phyloP scores from a whole-genome alignment of 2,113 vertebrate genomes.

The Andinoacara biseriatus region DNA sequence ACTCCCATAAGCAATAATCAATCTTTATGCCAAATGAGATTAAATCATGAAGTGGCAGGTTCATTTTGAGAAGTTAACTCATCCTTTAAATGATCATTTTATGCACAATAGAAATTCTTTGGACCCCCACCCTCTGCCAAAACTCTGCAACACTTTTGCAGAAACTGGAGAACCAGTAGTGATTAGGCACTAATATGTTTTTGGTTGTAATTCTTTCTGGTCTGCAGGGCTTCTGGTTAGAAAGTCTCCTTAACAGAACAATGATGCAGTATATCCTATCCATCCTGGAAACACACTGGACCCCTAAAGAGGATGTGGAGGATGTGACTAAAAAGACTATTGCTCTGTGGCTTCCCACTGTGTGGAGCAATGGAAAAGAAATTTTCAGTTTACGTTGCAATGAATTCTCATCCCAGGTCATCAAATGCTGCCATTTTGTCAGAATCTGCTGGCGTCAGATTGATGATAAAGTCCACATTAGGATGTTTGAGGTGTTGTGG shows the following conservation, averaged over 20 bases:
- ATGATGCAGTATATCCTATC: background rate
- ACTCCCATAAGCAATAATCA: too few relatives aligned
- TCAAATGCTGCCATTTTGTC: too few relatives aligned
- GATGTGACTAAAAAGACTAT: background rate
- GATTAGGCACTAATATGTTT: constrained; percentile 5
- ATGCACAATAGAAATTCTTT: background rate
- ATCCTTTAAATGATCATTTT: background rate
- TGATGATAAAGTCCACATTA: too few relatives aligned
- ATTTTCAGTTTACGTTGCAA: background rate
- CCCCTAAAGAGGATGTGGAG: background rate
- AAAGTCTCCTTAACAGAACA: background rate
- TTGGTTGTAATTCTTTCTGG: background rate
- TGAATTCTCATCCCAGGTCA: too few relatives aligned
- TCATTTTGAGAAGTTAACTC: background rate
- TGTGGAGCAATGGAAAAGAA: background rate
- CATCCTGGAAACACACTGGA: background rate
- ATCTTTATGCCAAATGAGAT: background rate
- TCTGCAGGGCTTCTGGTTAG: background rate
- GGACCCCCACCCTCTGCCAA: background rate
- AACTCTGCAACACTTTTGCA: background rate
- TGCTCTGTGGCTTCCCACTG: background rate
- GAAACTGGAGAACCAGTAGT: background rate
- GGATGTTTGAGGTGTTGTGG: too few relatives aligned
- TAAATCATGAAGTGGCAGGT: background rate
- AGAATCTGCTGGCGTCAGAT: too few relatives aligned